Percentiles rank a stretch among this genome's conserved stretches.
These are phyloP conservation scores for Eunapius fragilis DNA, from an alignment of 37 sponge, comb jelly and placozoan genomes.

Conservation along the genomic window DNA sequence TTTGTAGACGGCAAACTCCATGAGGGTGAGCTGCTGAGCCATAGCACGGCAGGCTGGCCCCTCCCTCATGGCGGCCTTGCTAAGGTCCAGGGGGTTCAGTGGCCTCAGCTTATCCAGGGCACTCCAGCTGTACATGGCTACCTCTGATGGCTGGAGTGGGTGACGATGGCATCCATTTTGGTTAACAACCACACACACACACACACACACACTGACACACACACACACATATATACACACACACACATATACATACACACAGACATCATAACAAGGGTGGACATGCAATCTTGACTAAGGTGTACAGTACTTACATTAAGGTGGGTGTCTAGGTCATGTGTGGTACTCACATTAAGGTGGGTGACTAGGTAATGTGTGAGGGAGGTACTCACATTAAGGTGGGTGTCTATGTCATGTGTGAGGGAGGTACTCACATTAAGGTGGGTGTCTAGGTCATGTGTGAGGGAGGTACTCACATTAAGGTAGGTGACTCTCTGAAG, in stretches of 20 bases:
- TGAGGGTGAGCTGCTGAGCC: slow-evolving; percentile 76
- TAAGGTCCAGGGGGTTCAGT: slow-evolving; percentile 40
- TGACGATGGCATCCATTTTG: background rate
- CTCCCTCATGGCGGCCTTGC: slow-evolving; percentile 16
- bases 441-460: background rate
- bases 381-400: background rate
- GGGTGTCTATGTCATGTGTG: background rate
- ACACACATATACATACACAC: too few species aligned
- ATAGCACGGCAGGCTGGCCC: background rate
- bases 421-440: too few species aligned
- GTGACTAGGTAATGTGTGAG: slow-evolving; percentile 1
- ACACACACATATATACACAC: background rate
- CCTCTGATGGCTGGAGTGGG: slow-evolving; percentile 12
- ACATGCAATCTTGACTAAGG: too few species aligned
- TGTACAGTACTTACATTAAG: background rate
- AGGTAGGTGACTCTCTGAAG: slow-evolving; percentile 21
- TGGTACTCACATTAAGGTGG: too few species aligned
- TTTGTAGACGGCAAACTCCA: slow-evolving; percentile 71
- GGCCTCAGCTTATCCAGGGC: slow-evolving; percentile 38
- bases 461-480: too few species aligned
- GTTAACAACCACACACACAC: background rate
- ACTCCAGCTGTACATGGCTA: slow-evolving; percentile 47
- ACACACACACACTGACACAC: background rate
- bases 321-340: background rate
- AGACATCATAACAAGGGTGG: too few species aligned